A percentile compares a stretch with the other conserved stretches of the same genome.
phyloP scores from a whole-genome alignment of 2,888 invertebrate genomes.

The Margaritifera margaritifera region DNA sequence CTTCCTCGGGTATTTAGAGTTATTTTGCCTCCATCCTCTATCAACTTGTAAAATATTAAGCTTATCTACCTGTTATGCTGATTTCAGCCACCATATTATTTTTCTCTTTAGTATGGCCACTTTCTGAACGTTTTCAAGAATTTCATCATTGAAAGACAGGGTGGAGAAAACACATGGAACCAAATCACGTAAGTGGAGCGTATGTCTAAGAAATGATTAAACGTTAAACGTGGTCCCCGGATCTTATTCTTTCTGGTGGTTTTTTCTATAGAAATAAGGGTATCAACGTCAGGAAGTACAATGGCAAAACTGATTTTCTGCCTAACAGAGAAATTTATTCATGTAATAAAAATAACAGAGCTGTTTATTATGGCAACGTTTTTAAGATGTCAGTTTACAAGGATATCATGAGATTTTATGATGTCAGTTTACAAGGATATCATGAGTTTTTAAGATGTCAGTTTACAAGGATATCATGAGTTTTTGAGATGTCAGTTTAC shows the following conservation, averaged over 20 bases:
- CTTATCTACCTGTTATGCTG: too few species aligned
- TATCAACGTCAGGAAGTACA: not conserved
- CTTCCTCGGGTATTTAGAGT: not conserved
- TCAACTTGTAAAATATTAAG: not conserved
- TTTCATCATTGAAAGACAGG: conserved; percentile 46
- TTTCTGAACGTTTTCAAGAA: conserved; percentile 44
- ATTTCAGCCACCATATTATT: not conserved
- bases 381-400: too few species aligned
- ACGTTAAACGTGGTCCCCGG: not conserved
- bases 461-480: too few species aligned
- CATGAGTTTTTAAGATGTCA: too few species aligned
- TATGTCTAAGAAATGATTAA: too few species aligned
- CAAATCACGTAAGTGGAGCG: conserved; percentile 41
- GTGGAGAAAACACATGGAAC: conserved; percentile 53
- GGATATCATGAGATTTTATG: too few species aligned
- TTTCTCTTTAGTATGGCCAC: conserved; percentile 53
- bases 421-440: too few species aligned
- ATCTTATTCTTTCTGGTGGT: not conserved
- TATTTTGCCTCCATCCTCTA: not conserved
- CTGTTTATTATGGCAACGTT: not conserved
- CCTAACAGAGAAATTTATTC: not conserved
- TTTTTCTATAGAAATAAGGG: too few species aligned
- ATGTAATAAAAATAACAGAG: not conserved
- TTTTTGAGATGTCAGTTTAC: too few species aligned
- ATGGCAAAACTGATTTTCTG: not conserved